Evolutionary conservation across 2,797 vertebrate genomes (phyloP).

Genomic region (Psittacula echo): DNA sequence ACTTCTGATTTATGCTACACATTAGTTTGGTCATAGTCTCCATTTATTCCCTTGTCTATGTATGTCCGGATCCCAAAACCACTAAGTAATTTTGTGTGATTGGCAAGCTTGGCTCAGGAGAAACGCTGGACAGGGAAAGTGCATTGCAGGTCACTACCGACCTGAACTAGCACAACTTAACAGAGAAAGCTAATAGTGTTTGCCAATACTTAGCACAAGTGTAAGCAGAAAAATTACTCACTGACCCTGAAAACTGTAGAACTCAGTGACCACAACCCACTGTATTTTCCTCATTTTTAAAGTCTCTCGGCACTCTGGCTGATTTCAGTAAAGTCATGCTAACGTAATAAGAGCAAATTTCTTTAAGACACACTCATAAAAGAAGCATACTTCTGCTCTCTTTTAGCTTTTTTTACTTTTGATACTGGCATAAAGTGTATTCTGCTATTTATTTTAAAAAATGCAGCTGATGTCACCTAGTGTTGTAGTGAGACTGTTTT

Average conservation of each 20-base stretch:
- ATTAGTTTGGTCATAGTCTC: constrained; percentile 21
- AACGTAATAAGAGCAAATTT: background rate
- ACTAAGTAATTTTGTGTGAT: constrained; percentile 61
- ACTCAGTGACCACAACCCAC: background rate
- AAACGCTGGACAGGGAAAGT: background rate
- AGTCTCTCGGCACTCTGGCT: background rate
- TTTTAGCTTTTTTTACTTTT: background rate
- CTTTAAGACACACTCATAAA: background rate
- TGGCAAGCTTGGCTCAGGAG: constrained; percentile 13
- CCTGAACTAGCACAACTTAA: background rate
- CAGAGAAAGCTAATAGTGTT: background rate
- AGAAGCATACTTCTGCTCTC: background rate
- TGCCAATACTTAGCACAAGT: background rate
- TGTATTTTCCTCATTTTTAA: background rate
- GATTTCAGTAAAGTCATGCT: background rate
- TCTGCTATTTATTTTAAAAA: background rate
- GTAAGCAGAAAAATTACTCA: background rate
- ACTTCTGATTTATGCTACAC: constrained; percentile 43
- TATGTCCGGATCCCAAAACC: constrained; percentile 12
- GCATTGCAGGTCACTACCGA: background rate
- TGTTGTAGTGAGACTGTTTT: background rate
- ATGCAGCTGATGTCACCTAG: background rate
- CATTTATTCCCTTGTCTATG: constrained; percentile 40
- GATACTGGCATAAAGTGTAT: background rate
- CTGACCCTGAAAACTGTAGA: background rate